These are phyloP conservation scores for Alethe castanea DNA, from an alignment of 2,113 vertebrate species.

Conservation along the genomic window DNA sequence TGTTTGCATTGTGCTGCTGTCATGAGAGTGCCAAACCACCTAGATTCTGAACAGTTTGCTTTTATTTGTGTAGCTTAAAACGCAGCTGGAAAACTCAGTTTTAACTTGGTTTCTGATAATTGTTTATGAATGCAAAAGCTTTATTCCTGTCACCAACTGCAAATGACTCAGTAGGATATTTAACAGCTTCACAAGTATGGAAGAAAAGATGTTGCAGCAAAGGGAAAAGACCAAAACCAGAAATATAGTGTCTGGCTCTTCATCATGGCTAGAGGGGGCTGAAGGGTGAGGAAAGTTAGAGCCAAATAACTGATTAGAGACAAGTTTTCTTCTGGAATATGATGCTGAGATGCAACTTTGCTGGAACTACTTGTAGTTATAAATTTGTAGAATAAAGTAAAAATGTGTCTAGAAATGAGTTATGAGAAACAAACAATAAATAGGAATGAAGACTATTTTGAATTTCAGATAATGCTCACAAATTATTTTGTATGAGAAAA, in stretches of 20 bases:
- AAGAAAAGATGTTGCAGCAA: not conserved
- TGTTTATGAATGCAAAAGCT: not conserved
- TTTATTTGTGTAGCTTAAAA: not conserved
- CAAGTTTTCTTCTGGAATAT: not conserved
- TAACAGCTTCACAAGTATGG: not conserved
- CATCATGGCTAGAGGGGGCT: accelerated
- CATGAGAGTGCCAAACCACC: not conserved
- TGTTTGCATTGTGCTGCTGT: not conserved
- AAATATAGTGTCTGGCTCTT: not conserved
- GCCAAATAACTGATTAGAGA: not conserved
- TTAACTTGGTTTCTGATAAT: not conserved
- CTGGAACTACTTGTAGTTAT: not conserved
- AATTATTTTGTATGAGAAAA: not conserved
- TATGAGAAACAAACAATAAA: not conserved
- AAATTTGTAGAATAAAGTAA: not conserved
- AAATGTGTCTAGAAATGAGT: not conserved
- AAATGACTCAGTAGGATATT: not conserved
- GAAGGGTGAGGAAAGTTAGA: not conserved
- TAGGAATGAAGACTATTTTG: not conserved
- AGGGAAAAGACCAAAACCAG: not conserved
- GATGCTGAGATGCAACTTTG: not conserved
- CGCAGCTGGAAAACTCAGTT: not conserved
- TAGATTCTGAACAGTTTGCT: not conserved
- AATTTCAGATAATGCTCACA: not conserved
- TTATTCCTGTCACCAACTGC: not conserved